Evolutionary conservation across 2,888 invertebrate genomes (phyloP), one percentile per base, ranked within the genome.

Genomic region (Diaperis boleti): DNA sequence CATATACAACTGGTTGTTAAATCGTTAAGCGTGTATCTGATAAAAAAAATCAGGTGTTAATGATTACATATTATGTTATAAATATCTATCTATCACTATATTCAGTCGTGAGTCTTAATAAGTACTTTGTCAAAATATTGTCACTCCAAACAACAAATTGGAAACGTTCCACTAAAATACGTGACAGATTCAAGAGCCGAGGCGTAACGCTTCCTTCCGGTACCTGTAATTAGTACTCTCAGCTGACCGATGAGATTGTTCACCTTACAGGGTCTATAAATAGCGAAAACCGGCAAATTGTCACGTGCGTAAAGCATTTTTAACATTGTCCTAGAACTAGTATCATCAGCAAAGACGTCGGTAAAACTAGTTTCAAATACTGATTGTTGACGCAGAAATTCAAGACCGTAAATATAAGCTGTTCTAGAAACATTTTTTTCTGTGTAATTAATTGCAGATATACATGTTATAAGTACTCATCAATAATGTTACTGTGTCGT

Each of bases 191-290:
- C 42, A 55, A 42, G 37, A 64, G 26, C n/a, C 64, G 64, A 64
- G 60, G 64, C 60, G 64, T 33, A 64, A 64, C 64, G 39, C 57
- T 70, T 70, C 71, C 72, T 72, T 72, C 72, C 72, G 71, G 72
- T 71, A 63, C 64, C 62, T 31, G 65, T 60, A 71, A 69, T 70
- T 67, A 69, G 66, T 67, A 68, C 63, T 66, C 45, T 52, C 59
- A 62, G 50, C 62, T 70, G 69, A 70, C 67, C 68, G 64, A 66
- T 62, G 67, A 64, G 69, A 68, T 66, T 69, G 61, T 69, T 68
- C 65, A 70, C 68, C 69, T 69, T 68, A 49, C 17, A 62, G 44
- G 52, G 35, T 42, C 44, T 60, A 62, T 49, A 59, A 59, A 59
- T 59, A 49, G 59, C 49, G 13, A 59, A 59, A 59, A 56, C 59